phyloP scores from a whole-genome alignment of 2,113 vertebrate genomes.

The Tyrannus savana region DNA sequence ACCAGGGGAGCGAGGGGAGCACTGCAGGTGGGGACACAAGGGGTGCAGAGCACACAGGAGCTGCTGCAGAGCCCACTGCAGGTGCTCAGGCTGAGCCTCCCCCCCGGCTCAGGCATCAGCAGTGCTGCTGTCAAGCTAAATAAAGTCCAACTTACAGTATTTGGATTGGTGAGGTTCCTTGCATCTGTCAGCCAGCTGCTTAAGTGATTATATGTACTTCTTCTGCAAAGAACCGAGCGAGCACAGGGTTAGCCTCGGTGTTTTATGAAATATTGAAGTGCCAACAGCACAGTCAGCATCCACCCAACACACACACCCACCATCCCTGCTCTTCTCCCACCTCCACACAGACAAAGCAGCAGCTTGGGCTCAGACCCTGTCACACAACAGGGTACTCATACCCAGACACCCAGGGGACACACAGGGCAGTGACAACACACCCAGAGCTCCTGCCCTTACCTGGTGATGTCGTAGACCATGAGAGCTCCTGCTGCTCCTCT shows the following conservation, averaged over 20 bases:
- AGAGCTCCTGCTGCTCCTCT: constrained; percentile 95
- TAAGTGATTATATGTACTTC: constrained; percentile 97
- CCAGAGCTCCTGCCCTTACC: constrained; percentile 74
- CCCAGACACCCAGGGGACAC: neutral
- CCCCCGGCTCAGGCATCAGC: neutral
- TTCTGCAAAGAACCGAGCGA: constrained; percentile 79
- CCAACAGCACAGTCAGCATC: neutral
- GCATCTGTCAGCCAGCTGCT: constrained; percentile 99
- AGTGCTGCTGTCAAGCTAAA: neutral
- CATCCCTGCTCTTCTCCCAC: neutral
- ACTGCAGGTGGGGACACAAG: neutral
- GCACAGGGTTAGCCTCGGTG: constrained; percentile 5
- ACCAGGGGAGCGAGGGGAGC: neutral
- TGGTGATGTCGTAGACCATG: constrained; percentile 99
- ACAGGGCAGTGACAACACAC: neutral
- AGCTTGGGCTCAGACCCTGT: neutral
- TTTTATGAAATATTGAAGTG: neutral
- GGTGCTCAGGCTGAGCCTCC: neutral
- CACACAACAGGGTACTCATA: neutral
- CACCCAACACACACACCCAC: neutral
- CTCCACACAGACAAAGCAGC: neutral
- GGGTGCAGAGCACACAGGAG: neutral
- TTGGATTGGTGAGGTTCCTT: constrained; percentile 98
- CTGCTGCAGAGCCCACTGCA: neutral
- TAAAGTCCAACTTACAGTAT: constrained; percentile 87